Percentiles rank a stretch among this genome's conserved stretches.
These are phyloP conservation scores for Cosmia pyralina DNA, from an alignment of 2,888 invertebrate genomes.

Conservation along the genomic window DNA sequence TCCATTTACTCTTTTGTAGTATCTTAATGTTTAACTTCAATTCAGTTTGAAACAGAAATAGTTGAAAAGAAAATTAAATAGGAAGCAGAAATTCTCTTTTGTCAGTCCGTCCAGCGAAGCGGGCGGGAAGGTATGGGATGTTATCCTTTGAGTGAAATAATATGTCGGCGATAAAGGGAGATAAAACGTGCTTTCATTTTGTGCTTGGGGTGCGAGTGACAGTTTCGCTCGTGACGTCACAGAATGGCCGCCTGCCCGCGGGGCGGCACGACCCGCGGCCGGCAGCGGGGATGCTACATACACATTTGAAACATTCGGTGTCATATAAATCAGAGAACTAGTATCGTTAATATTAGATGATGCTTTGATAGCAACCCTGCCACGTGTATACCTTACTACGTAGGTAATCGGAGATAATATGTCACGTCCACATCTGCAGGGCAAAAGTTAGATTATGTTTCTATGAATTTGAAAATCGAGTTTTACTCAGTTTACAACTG, in stretches of 20 bases:
- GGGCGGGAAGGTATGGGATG: slow-evolving; percentile 55
- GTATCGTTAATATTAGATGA: slow-evolving; percentile 42
- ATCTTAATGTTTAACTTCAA: slow-evolving; percentile 62
- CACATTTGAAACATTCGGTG: slow-evolving; percentile 61
- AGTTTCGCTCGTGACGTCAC: slow-evolving; percentile 75
- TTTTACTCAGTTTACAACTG: slow-evolving; percentile 1
- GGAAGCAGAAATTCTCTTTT: slow-evolving; percentile 65
- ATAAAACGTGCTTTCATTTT: slow-evolving; percentile 81
- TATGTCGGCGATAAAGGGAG: slow-evolving; percentile 77
- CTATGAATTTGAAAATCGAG: not conserved
- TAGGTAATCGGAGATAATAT: slow-evolving; percentile 34
- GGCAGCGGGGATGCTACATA: slow-evolving; percentile 62
- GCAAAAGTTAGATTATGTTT: slow-evolving; percentile 1
- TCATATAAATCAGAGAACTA: slow-evolving; percentile 72
- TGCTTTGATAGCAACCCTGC: slow-evolving; percentile 40
- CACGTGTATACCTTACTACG: slow-evolving; percentile 45
- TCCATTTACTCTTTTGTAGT: slow-evolving; percentile 58
- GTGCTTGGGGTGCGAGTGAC: slow-evolving; percentile 77
- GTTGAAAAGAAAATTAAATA: slow-evolving; percentile 54
- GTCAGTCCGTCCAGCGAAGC: slow-evolving; percentile 48
- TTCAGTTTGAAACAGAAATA: slow-evolving; percentile 48
- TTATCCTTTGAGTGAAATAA: slow-evolving; percentile 76
- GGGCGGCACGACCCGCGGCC: slow-evolving; percentile 35
- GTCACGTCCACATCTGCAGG: slow-evolving; percentile 15
- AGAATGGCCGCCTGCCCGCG: slow-evolving; percentile 56